Base-by-base conservation (phyloP, 2,888 invertebrate genomes). In the Rotaria macrura region DNA sequence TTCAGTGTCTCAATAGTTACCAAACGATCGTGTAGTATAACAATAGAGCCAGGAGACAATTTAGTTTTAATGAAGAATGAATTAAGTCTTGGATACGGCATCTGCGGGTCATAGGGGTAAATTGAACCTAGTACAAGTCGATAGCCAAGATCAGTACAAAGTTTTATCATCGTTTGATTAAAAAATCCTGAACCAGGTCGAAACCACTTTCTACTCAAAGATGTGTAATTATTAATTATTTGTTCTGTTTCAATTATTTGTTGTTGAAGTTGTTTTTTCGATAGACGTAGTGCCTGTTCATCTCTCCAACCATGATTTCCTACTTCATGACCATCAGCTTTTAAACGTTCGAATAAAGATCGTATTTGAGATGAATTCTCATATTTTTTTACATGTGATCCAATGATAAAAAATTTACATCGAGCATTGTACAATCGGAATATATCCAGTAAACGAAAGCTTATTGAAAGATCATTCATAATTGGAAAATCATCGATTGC, bases 241-340 rank as follows among this genome's bases (percentile, higher is more conserved):
- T 17, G 17, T 25, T 74, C 10, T 12, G 74, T 74, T 7, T 74
- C 6, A 12, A 25, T 25, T 40, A 74, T 74, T 38, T 74, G 74
- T 25, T 43, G 1, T 74, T 74, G 34, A 40, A 74, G 25, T 17
- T 74, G 40, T 12, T 25, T 3, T 74, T 17, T 0, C 7, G 74
- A 74, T 74, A 74, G 38, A 40, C 43, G 7, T 40, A 74, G 2
- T 23, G 74, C 74, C n/a, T 25, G 23, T 74, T 74, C 74, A 74
- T 74, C 74, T n/a, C 74, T 23, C 74, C 74, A 74, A 40, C 74
- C 74, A 74, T 74, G 74, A n/a, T 74, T 74, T 25, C 74, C 40
- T 9, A 74, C 9, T 74, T 74, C 74, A 43, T 74, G 74, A 74
- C 43, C 43, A 40, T 74, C 74, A 25, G 43, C 43, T 10, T 12